Base-by-base conservation (phyloP, 1,140 invertebrate species). In the Andrena cerasifolii region DNA sequence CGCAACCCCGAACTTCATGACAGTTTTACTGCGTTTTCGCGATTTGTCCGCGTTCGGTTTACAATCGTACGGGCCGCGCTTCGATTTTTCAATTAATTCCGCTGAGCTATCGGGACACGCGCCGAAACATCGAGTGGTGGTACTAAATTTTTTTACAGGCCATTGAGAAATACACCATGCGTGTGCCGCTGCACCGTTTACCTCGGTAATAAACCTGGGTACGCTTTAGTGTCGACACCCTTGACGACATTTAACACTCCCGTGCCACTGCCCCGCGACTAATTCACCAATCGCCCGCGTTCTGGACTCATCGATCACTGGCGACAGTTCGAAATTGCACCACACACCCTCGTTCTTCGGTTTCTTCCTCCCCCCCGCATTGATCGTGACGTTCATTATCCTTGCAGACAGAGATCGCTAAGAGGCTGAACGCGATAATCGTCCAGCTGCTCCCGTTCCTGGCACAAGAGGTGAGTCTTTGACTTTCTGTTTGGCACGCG, bases 351-450 rank as follows among this genome's bases (percentile, higher is more conserved):
- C 1, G n/a, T 7, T 21, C 31, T 6, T 3, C 18, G 28, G 3
- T 4, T 1, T 0, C 3, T 16, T 36, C 31, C 56, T 24, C 12
- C n/a, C n/a, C n/a, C n/a, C n/a, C n/a, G 18, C 56, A 36, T 36
- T 61, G 40, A 61, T 61, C 6, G 58, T 10, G 3, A 16, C 8
- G 16, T 61, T 40, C 3, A 61, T 61, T 31, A 40, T 40, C 7
- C n/a, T 96, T 95, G 62, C 94, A 98, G 97, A 98, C 97, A 89
- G 98, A 99, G 94, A 98, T 99, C 90, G 97, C 97, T 26, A 99
- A 99, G 93, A 94, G 98, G 89, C 93, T 99, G 87, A 98, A 96
- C 93, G 97, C 96, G 82, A 98, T 98, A 87, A 97, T 98, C 88
- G 96, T 95, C 76, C 98, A 99, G 93, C 95, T 99, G 83, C 94